Base-by-base conservation (phyloP, 2,888 invertebrate genomes). In the Stenoptilia bipunctidactyla region DNA sequence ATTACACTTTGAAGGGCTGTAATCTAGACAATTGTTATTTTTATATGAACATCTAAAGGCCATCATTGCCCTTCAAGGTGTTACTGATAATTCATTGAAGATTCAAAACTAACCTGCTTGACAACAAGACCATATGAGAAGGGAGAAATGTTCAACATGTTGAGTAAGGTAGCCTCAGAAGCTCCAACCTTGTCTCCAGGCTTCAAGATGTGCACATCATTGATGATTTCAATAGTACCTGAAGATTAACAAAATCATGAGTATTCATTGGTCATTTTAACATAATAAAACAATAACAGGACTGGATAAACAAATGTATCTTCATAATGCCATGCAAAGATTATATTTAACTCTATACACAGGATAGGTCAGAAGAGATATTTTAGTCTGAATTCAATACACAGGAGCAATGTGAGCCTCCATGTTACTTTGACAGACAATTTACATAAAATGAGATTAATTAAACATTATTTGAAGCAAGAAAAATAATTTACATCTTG, bases 141-240 rank as follows among this genome's bases (percentile, higher is more conserved):
- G 38, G 99, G 99, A 71, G 97, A 98, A 80, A 99, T 98, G 88
- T 97, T 97, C 87, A 99, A 90, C 99, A 99, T 99, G 89, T 98
- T 99, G 55, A 99, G 88, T 43, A 99, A 91, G 10, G 98, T 97
- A 33, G 98, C 97, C 86, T 99, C 99, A 34, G 97, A 97, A 66
- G 98, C 97, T 61, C 99, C 99, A 45, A 99, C 99, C 84, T 94
- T 97, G 75, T 98, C 98, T 36, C 97, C 98, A 15, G 93, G 94
- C 82, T 94, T 94, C 75, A 94, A 76, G 70, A 94, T 94, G 72
- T 94, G 93, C 40, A 95, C 94, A 83, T 94, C 94, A 53, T 94
- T 94, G 87, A 99, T 94, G 85, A 99, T 99, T 96, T 99, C 99
- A 92, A 99, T 99, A 52, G 98, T 98, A 86, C 85, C 85, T 85